Base-by-base conservation (phyloP, 2,113 vertebrate genomes). In the Numida meleagris region DNA sequence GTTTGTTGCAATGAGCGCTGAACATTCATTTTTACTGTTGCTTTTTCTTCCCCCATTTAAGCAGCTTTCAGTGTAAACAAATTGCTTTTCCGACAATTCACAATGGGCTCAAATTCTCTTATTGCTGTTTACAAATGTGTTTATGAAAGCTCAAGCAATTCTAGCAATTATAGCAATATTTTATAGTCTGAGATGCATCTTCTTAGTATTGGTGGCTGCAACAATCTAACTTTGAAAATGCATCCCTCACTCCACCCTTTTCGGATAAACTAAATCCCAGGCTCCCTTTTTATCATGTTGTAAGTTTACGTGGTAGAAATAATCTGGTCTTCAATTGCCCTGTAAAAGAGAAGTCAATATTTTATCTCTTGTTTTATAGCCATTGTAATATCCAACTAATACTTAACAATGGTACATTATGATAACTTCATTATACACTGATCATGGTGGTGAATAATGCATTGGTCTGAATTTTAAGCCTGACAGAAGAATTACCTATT, bases 41-140 rank as follows among this genome's bases (percentile, higher is more conserved):
- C 50, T 50, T 91, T 87, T 83, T 92, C 93, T 83, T 74, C 65
- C 53, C 29, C 42, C 90, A n/a, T 94, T 88, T 84, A 93, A 77
- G 50, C 84, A 33, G 71, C 92, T 96, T 89, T 95, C 78, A 94
- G 10, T 58, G 68, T 89, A 88, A 98, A 91, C 92, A 88, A 89
- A 94, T 96, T 88, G 86, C 95, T 96, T 96, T 95, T 88, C 86
- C 96, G 92, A 82, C 94, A 96, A 96, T 96, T 94, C 50, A 36
- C 89, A 92, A 88, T 59, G 77, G 88, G 87, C 84, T 95, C 85
- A 94, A 95, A 96, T 96, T 96, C 96, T 94, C 70, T 92, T 96
- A 96, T 97, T 96, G 93, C 95, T 97, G 91, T 97, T 97, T 97
- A 95, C 86, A 97, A 98, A 97, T 89, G 86, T 95, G 97, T 96